Evolutionary conservation across 2,797 vertebrate genomes (phyloP).

Genomic region (Phataginus tetradactyla): DNA sequence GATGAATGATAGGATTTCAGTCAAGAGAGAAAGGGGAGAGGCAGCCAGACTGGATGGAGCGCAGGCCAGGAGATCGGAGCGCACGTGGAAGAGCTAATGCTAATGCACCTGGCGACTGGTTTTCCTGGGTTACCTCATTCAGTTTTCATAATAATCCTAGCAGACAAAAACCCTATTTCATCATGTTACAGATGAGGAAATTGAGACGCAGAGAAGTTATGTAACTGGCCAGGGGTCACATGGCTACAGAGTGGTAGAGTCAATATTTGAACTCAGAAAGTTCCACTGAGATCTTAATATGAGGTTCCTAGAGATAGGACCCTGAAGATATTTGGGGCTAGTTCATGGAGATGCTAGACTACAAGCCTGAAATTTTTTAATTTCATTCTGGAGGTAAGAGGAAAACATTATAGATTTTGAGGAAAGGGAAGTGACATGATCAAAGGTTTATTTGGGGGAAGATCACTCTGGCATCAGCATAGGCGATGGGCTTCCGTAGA

Average conservation of each 20-base stretch:
- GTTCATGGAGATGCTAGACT: not conserved
- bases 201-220: not conserved
- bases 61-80: not conserved
- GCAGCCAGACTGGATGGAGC: not conserved
- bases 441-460: not conserved
- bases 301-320: not conserved
- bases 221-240: not conserved
- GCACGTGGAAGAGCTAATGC: fast-evolving
- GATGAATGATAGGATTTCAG: conserved; percentile 20
- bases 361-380: not conserved
- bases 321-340: not conserved
- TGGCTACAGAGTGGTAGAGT: not conserved
- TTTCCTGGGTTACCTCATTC: not conserved
- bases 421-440: not conserved
- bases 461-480: too few species aligned
- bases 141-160: not conserved
- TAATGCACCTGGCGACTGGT: fast-evolving
- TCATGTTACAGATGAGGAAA: not conserved
- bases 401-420: not conserved
- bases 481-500: not conserved
- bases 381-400: not conserved
- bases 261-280: not conserved
- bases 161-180: not conserved
- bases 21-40: not conserved
- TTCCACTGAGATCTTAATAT: not conserved